Evolutionary conservation across 2,888 invertebrate species (phyloP), one percentile per base, ranked within the genome.

Genomic region (Venustoraphidia nigricollis): DNA sequence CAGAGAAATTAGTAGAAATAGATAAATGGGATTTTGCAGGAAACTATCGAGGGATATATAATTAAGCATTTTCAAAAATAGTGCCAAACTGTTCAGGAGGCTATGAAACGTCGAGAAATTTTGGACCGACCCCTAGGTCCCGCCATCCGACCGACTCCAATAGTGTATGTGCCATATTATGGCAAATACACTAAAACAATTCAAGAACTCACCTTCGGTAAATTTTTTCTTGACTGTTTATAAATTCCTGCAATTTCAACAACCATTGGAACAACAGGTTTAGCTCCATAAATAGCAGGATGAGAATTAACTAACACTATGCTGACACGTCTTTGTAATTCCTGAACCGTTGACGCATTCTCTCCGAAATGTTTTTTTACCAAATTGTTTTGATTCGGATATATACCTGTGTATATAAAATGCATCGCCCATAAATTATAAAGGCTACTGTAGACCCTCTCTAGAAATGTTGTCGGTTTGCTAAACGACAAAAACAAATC

Each of bases 231-330:
- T 3, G 60, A 58, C 9, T 58, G 61, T 40, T 63, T 57, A 52
- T 67, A 68, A 43, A 68, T 56, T 9, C 67, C 67, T 36, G 66
- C 66, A 42, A 66, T 58, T 43, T 62, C 64, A 6, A 67, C 51
- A 8, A 66, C 56, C 51, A 57, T 60, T 0, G 67, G 65, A 8
- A 67, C 60, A 5, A 62, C 56, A 1, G 69, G 67, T n/a, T 61
- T 54, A 44, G 61, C 63, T 1, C 54, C 57, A 34, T 57, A 59
- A 59, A 61, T 63, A 8, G 63, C 49, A 0, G 63, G 61, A 56
- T 69, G 60, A 2, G 59, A 54, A 48, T 68, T 69, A 2, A 65
- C 41, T 50, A 69, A 59, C 10, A 67, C 34, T 58, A 68, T 56
- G 17, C 65, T 61, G 27, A 64, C 46, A 41, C 56, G 50, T 10